Evolutionary conservation across 2,113 vertebrate genomes (phyloP).

Genomic region (Coptodon bakossiorum): DNA sequence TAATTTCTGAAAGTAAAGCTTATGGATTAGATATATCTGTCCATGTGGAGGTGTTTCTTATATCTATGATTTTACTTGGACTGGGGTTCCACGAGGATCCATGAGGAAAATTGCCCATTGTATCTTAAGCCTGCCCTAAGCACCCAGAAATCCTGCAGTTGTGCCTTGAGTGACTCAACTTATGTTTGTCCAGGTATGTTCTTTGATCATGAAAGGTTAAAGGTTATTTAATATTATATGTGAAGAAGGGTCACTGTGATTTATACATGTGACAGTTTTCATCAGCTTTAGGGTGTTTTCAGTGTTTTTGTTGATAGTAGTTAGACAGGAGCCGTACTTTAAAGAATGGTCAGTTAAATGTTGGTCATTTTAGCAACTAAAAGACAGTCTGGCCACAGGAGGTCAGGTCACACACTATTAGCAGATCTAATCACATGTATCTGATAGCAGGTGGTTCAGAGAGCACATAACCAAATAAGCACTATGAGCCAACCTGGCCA

Average conservation of each 20-base stretch:
- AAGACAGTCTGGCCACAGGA: neutral
- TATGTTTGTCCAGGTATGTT: neutral
- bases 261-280: neutral
- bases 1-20: neutral
- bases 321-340: neutral
- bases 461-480: neutral
- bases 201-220: rapidly evolving
- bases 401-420: neutral
- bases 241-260: neutral
- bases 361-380: neutral
- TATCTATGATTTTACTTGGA: rapidly evolving
- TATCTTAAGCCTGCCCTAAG: neutral
- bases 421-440: neutral
- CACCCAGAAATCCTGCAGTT: neutral
- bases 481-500: neutral
- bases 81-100: neutral
- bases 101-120: neutral
- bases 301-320: neutral
- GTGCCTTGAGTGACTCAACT: neutral
- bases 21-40: neutral
- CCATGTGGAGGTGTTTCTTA: neutral
- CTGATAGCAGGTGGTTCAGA: neutral
- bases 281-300: neutral
- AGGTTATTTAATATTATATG: neutral
- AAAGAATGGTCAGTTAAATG: neutral